phyloP scores from a whole-genome alignment of 2,113 vertebrate species.

The Myrmecobius fasciatus region DNA sequence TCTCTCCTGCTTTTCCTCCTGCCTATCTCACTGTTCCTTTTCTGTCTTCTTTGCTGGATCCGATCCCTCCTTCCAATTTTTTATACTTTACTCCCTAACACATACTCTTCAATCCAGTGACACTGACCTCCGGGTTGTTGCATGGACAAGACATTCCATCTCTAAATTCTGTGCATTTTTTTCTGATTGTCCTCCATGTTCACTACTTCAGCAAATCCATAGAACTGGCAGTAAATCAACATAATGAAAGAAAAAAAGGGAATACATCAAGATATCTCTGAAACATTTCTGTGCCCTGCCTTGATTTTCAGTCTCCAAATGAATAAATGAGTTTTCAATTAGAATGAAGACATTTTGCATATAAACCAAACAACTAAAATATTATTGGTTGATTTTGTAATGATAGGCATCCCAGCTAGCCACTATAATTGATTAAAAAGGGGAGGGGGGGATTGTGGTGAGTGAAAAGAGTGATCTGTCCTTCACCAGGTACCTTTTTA shows the following conservation, averaged over 20 bases:
- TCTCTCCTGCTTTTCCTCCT: too few relatives aligned
- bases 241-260: background rate
- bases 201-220: background rate
- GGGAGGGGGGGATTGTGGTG: too few relatives aligned
- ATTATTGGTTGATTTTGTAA: background rate
- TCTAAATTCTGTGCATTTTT: background rate
- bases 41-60: too few relatives aligned
- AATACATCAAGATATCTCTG: background rate
- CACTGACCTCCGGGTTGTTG: background rate
- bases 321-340: background rate
- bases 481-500: background rate
- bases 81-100: background rate
- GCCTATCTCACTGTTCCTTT: too few relatives aligned
- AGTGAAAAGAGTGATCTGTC: background rate
- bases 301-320: background rate
- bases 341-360: background rate
- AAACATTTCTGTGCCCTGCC: background rate
- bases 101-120: background rate
- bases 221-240: background rate
- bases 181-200: background rate
- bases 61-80: background rate
- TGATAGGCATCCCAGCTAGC: background rate
- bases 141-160: background rate
- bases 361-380: background rate
- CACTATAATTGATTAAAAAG: background rate